Conservation (phyloP, 2,113 vertebrate species). For the Tachysurus fulvidraco region DNA sequence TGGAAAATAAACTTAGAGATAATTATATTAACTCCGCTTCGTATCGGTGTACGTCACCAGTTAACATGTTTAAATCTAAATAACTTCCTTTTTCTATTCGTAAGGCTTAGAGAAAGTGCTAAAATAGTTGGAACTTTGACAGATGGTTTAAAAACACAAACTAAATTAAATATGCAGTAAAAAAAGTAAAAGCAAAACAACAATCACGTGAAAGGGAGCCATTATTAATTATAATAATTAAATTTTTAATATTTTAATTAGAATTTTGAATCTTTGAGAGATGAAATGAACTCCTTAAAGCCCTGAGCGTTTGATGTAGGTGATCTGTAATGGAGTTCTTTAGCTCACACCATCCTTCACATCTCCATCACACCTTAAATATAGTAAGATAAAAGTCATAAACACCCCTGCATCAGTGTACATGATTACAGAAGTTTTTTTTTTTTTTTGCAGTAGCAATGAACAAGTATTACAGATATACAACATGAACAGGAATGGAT, state of each 20-base stretch:
- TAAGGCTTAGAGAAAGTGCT: background rate
- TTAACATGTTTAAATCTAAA: background rate
- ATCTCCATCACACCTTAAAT: background rate
- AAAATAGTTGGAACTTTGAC: background rate
- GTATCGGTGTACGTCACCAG: background rate
- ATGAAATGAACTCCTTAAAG: conserved; percentile 41
- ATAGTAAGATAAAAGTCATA: background rate
- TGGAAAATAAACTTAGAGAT: background rate
- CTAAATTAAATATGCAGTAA: background rate
- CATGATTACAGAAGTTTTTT: background rate
- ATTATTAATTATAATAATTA: too few species aligned
- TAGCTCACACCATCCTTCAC: background rate
- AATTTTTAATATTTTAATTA: too few species aligned
- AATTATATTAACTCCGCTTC: background rate
- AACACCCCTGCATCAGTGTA: background rate
- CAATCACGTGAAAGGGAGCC: background rate
- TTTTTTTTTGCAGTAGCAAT: background rate
- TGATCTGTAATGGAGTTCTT: conserved; percentile 52
- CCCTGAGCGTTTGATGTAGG: conserved; percentile 25
- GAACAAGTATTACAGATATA: background rate
- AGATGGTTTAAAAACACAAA: too few species aligned
- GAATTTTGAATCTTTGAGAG: background rate
- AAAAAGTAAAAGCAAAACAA: background rate
- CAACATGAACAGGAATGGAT: background rate
- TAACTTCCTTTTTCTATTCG: background rate